Evolutionary conservation across 2,888 invertebrate species (phyloP), one percentile per base, ranked within the genome.

Genomic region (Neoaliturus tenellus): DNA sequence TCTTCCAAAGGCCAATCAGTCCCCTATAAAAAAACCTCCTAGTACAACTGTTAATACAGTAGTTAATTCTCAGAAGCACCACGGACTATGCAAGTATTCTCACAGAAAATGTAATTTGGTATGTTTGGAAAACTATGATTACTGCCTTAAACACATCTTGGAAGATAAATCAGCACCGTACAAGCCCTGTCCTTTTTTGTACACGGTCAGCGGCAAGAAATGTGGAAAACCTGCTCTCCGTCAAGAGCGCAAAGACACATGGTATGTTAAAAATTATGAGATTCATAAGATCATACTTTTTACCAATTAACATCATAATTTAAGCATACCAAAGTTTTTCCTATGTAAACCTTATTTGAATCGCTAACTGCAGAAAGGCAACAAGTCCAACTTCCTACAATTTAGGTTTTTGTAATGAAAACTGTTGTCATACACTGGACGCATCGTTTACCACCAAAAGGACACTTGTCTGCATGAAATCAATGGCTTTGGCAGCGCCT

Each of bases 111-210:
- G 96, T 87, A 92, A 92, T 0, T 92, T 94, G 35, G 92, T 94
- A 0, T 93, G 94, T 67, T 89, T 97, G 0, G 93, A 95, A 10
- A 95, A 95, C 0, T 95, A 95, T 86, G 93, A 94, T 85, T 96
- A 94, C 90, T 98, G 98, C 89, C 92, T 93, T 4, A 93, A 95
- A 3, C 98, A 98, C 88, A 96, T 98, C 86, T 91, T 98, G 78
- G 94, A 95, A 87, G 98, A 98, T 90, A 93, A 95, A 6, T 93
- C 91, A 14, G 97, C 98, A 0, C 97, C 98, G 0, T 99, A 94
- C 90, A 94, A 94, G 85, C 96, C 95, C 87, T 99, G 98, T 89
- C 92, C 93, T 0, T 95, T 93, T 89, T 92, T 95, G 86, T 93
- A 93, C 90, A 88, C 93, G 35, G 93, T 93, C 80, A 95, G 94